Percentiles rank a stretch among this genome's conserved stretches.
Conservation (phyloP, 2,113 vertebrate genomes). For the Urocynchramus pylzowi region DNA sequence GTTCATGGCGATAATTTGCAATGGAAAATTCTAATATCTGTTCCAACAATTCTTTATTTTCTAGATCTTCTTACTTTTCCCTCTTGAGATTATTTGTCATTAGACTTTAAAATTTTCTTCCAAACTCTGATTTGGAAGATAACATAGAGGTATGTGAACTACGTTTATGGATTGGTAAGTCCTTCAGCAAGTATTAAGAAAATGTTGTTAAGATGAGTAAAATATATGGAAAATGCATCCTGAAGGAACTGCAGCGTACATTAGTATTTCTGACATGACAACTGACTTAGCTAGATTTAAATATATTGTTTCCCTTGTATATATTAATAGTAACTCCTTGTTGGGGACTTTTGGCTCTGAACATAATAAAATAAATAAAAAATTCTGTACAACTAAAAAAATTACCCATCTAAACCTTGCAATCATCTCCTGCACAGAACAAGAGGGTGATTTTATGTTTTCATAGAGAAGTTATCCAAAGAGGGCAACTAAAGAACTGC, state of each 20-base stretch:
- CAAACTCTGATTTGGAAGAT: not conserved
- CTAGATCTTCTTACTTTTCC: conserved; percentile 51
- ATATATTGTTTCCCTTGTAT: not conserved
- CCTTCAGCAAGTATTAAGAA: not conserved
- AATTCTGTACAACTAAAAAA: not conserved
- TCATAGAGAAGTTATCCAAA: not conserved
- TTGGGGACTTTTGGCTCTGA: not conserved
- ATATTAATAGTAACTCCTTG: not conserved
- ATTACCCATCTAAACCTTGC: not conserved
- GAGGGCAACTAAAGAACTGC: not conserved
- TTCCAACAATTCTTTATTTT: conserved; percentile 65
- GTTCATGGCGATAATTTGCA: conserved; percentile 67
- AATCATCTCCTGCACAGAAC: not conserved
- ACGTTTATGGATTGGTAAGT: not conserved
- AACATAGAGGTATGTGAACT: not conserved
- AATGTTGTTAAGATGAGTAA: not conserved
- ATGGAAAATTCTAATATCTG: conserved; percentile 68
- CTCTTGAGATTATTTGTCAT: conserved; percentile 22
- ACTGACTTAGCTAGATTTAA: not conserved
- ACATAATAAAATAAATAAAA: not conserved
- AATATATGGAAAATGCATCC: not conserved
- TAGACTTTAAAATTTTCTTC: not conserved
- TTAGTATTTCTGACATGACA: not conserved
- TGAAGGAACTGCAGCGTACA: not conserved
- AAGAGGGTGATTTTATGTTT: not conserved